phyloP scores from a whole-genome alignment of 2,113 vertebrate species.

The Chinchilla lanigera region DNA sequence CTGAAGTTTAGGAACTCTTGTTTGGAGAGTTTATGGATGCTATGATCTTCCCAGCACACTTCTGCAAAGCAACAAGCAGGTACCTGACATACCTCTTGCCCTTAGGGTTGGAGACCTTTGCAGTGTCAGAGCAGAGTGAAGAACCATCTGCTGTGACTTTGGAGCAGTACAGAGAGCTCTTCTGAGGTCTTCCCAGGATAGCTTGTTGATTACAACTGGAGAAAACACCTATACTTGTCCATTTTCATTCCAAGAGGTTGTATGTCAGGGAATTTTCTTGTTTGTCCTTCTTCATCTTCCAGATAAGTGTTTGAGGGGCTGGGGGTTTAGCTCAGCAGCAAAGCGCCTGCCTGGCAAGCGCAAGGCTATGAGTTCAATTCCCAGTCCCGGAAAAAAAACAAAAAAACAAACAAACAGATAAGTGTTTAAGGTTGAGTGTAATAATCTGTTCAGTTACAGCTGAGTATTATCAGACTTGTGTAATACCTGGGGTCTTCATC shows the following conservation, averaged over 20 bases:
- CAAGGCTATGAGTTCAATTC: too few species aligned
- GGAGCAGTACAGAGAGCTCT: background rate
- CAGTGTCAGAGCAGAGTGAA: background rate
- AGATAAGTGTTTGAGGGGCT: slow-evolving; percentile 18
- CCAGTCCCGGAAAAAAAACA: too few species aligned
- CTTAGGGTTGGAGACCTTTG: background rate
- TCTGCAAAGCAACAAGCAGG: slow-evolving; percentile 80
- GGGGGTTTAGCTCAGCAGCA: too few species aligned
- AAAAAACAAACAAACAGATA: too few species aligned
- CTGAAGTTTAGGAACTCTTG: slow-evolving; percentile 75
- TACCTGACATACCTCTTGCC: slow-evolving; percentile 77
- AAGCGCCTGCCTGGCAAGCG: too few species aligned
- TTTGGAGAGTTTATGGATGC: slow-evolving; percentile 16
- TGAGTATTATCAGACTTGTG: background rate
- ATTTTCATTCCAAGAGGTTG: background rate
- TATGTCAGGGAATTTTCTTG: background rate
- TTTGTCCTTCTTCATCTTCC: background rate
- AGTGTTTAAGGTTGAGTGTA: slow-evolving; percentile 8
- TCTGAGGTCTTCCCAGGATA: background rate
- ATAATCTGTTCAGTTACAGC: background rate
- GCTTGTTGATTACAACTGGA: background rate
- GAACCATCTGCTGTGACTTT: background rate
- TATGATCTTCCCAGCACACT: slow-evolving; percentile 48
- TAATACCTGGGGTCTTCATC: background rate
- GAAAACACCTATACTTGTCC: background rate